Conservation (phyloP, 2,113 vertebrate species). For the Cromileptes altivelis region DNA sequence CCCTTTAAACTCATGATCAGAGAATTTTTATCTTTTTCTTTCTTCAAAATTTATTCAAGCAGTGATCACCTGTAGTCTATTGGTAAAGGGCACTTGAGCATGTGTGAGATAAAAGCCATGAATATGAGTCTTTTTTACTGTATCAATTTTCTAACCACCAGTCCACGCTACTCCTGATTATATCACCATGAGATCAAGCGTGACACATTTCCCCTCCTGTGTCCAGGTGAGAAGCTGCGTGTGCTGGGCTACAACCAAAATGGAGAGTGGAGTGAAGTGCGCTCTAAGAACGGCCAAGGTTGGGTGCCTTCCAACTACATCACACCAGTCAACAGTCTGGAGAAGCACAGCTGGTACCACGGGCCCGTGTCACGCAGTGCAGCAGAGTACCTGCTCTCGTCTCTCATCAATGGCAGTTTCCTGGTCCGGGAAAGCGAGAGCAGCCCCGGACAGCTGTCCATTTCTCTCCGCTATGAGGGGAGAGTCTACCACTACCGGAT, state of each 20-base stretch:
- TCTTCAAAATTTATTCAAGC: neutral
- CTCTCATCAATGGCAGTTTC: slow-evolving; percentile 98
- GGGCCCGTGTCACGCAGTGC: slow-evolving; percentile 97
- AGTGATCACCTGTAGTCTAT: neutral
- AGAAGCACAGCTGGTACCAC: slow-evolving; percentile 99
- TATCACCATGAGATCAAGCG: neutral
- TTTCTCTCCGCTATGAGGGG: slow-evolving; percentile 97
- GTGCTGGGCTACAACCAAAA: slow-evolving; percentile 99
- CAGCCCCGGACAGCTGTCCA: slow-evolving; percentile 97
- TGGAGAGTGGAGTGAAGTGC: slow-evolving; percentile 98
- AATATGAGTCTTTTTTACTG: neutral
- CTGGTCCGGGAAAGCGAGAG: slow-evolving; percentile 98
- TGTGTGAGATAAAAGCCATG: neutral
- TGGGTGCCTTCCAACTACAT: slow-evolving; percentile 99
- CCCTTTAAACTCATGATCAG: neutral
- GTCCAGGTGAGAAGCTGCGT: slow-evolving; percentile 94
- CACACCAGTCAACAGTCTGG: slow-evolving; percentile 98
- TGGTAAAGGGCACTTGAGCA: neutral
- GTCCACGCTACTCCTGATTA: neutral
- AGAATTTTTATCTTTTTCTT: neutral
- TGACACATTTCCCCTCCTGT: neutral
- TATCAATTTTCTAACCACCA: neutral
- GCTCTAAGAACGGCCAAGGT: slow-evolving; percentile 98
- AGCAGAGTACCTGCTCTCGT: slow-evolving; percentile 96
- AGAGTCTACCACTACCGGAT: slow-evolving; percentile 99